Conservation (phyloP, 2,888 invertebrate species). For the Neria commutata region DNA sequence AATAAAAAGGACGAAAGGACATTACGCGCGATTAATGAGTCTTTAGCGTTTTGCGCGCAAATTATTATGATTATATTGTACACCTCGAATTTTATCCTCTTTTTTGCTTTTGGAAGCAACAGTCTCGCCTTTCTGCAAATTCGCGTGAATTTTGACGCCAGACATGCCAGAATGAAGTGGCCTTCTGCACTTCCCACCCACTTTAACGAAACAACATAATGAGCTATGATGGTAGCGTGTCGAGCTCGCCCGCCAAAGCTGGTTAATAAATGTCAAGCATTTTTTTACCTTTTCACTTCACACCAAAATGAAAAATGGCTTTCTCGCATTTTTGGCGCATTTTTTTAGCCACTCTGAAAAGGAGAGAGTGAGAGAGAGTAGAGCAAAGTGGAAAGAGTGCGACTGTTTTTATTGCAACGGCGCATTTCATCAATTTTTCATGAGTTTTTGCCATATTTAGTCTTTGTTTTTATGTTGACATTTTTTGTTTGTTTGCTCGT, state of each 20-base stretch:
- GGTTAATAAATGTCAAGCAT: slow-evolving; percentile 44
- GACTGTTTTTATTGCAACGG: neutral
- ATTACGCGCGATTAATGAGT: slow-evolving; percentile 49
- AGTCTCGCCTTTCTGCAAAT: neutral
- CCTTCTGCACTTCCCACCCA: neutral
- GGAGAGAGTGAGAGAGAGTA: too few relatives aligned
- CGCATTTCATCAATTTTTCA: neutral
- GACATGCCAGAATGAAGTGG: neutral
- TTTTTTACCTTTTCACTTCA: neutral
- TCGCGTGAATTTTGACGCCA: slow-evolving; percentile 18
- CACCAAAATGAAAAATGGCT: neutral
- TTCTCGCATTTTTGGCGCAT: neutral
- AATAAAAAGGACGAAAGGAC: neutral
- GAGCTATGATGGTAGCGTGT: slow-evolving; percentile 6
- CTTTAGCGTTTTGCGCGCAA: slow-evolving; percentile 47
- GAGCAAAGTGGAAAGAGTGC: too few relatives aligned
- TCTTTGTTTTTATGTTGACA: slow-evolving; percentile 24
- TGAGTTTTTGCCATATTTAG: slow-evolving; percentile 31
- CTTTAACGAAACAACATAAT: slow-evolving; percentile 1
- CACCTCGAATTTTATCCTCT: neutral
- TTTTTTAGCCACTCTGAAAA: neutral
- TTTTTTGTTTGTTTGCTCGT: slow-evolving; percentile 9
- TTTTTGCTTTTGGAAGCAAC: neutral
- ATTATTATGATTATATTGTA: slow-evolving; percentile 44
- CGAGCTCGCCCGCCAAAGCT: neutral